Percentiles rank a stretch among this genome's conserved stretches.
These are phyloP conservation scores for Miltochrista miniata DNA, from an alignment of 2,888 invertebrate species.

Conservation along the genomic window DNA sequence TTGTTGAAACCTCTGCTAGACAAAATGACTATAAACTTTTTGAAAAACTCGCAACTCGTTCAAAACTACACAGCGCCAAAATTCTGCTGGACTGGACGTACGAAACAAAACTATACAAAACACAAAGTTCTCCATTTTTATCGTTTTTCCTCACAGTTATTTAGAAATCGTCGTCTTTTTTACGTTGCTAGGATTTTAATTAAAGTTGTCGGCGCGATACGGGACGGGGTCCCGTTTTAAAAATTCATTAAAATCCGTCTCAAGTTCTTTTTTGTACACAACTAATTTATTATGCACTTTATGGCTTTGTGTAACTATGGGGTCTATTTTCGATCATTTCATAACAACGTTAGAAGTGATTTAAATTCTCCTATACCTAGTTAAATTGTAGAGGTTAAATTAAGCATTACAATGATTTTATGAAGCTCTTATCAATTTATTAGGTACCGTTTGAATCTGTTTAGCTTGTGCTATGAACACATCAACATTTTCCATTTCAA, in stretches of 20 bases:
- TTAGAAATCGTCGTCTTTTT: slow-evolving; percentile 61
- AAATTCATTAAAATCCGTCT: slow-evolving; percentile 67
- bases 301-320: slow-evolving; percentile 18
- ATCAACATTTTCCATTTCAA: no score
- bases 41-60: slow-evolving; percentile 9
- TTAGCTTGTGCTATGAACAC: no score
- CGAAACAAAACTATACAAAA: slow-evolving; percentile 45
- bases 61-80: slow-evolving; percentile 21
- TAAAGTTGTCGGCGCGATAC: slow-evolving; percentile 64
- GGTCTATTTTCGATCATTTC: no score
- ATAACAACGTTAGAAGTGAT: no score
- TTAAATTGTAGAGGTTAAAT: no score
- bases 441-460: no score
- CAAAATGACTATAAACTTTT: slow-evolving; percentile 9
- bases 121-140: slow-evolving; percentile 23
- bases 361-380: no score
- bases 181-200: slow-evolving; percentile 65
- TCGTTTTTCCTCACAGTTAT: slow-evolving; percentile 58
- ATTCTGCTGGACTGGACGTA: slow-evolving; percentile 34
- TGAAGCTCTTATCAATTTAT: no score
- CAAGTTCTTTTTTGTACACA: slow-evolving; percentile 49
- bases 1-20: background rate
- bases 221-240: slow-evolving; percentile 53
- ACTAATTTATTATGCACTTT: slow-evolving; percentile 45
- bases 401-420: no score